Evolutionary conservation across 2,113 vertebrate species (phyloP), one percentile per base, ranked within the genome.

Genomic region (Centropristis striata): DNA sequence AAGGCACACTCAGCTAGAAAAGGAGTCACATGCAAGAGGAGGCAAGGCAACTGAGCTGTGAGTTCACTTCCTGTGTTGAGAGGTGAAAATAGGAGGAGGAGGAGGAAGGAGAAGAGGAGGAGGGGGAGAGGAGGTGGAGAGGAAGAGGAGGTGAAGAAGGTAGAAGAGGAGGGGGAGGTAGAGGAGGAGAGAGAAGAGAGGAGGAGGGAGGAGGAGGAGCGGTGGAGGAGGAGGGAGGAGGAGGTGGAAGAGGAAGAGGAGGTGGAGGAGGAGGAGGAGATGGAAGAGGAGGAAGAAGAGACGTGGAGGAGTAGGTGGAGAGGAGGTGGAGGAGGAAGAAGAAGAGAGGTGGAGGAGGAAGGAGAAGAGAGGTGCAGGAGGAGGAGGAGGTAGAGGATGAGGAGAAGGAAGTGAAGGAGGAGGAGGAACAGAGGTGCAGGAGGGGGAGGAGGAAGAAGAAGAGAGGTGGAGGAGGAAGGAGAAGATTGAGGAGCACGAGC

Each of bases 21-120:
- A 65, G 61, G 70, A 86, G 67, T 71, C 42, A 71, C 82, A 92
- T 91, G 88, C 90, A 88, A 70, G 70, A 80, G 15, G 65, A 76
- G 63, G 81, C 18, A 54, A 82, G 39, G 65, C 73, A 81, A 80
- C 39, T 65, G 72, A 78, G 75, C 75, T 54, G 81, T 65, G 86
- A 89, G 73, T 84, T 79, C 71, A 87, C 76, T 69, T 89, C 81
- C 83, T 84, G 81, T 37, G 23, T 46, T 55, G 73, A 59, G 73
- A 68, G 73, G 69, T 53, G 70, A 66, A 83, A 75, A 58, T 51
- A 58, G 37, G 61, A 81, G 44, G 64, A 63, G 41, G 54, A 54
- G 27, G 49, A 66, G 47, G 59, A 66, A 39, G 68, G n/a, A n/a
- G n/a, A n/a, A n/a, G n/a, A n/a, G n/a, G n/a, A n/a, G n/a, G n/a